These are phyloP conservation scores for Manis crassicaudata DNA, from an alignment of 2,797 vertebrate genomes.

Conservation along the genomic window DNA sequence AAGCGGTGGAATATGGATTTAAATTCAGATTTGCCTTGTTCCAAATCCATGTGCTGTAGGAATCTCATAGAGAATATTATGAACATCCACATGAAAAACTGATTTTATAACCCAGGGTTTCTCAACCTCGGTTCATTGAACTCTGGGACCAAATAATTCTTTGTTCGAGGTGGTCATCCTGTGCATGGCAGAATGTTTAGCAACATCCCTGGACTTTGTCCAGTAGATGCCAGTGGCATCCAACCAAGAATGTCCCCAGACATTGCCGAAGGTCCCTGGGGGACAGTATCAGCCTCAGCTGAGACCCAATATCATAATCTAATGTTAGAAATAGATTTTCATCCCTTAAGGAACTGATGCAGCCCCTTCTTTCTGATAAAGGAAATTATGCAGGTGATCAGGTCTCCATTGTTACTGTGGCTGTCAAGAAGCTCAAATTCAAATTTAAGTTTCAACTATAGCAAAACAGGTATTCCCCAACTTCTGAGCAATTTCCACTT, in stretches of 20 bases:
- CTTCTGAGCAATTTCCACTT: background rate
- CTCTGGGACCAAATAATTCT: background rate
- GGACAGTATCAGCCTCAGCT: background rate
- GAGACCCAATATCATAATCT: background rate
- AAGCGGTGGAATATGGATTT: background rate
- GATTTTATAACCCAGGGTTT: background rate
- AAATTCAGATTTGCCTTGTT: background rate
- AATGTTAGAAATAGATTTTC: background rate
- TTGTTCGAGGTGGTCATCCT: background rate
- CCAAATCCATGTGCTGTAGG: background rate
- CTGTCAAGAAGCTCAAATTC: background rate
- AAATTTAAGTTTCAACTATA: background rate
- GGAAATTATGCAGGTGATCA: background rate
- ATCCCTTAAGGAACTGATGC: background rate
- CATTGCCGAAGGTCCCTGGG: background rate
- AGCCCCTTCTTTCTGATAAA: background rate
- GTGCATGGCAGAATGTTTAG: background rate
- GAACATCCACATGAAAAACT: background rate
- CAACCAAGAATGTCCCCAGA: background rate
- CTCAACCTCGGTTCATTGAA: background rate
- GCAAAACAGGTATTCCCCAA: background rate
- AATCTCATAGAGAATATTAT: rapidly evolving
- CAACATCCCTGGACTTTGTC: background rate
- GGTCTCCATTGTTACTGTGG: background rate
- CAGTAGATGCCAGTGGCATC: rapidly evolving